phyloP scores from a whole-genome alignment of 2,797 vertebrate genomes.

The Catamblyrhynchus diadema region DNA sequence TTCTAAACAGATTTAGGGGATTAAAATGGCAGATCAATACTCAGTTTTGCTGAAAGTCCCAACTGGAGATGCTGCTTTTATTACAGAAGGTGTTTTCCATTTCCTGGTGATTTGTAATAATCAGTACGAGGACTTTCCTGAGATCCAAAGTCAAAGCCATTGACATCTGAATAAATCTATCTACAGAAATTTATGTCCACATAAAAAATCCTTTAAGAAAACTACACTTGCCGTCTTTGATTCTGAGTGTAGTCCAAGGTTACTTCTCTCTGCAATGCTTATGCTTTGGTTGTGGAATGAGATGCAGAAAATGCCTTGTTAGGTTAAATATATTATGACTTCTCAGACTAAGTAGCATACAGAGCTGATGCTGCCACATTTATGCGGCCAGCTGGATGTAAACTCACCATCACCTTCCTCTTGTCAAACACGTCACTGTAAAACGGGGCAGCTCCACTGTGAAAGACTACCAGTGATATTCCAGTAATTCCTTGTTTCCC shows the following conservation, averaged over 20 bases:
- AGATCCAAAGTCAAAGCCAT: background rate
- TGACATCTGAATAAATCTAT: background rate
- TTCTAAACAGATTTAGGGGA: background rate
- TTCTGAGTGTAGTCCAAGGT: background rate
- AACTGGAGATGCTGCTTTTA: background rate
- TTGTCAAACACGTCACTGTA: background rate
- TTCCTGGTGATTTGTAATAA: background rate
- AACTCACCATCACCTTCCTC: background rate
- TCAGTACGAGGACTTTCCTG: background rate
- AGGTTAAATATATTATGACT: background rate
- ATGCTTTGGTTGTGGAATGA: background rate
- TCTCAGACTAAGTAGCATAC: background rate
- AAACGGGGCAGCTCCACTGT: background rate
- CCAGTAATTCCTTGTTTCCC: background rate
- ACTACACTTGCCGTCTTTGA: background rate
- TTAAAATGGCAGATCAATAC: background rate
- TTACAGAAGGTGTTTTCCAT: background rate
- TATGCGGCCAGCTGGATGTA: background rate
- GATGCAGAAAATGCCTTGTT: background rate
- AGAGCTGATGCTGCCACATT: background rate
- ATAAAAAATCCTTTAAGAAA: background rate
- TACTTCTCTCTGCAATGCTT: background rate
- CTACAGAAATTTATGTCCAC: background rate
- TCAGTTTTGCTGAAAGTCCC: background rate
- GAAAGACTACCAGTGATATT: background rate